Conservation (phyloP, 2,797 vertebrate genomes). For the Pteropus rufus region DNA sequence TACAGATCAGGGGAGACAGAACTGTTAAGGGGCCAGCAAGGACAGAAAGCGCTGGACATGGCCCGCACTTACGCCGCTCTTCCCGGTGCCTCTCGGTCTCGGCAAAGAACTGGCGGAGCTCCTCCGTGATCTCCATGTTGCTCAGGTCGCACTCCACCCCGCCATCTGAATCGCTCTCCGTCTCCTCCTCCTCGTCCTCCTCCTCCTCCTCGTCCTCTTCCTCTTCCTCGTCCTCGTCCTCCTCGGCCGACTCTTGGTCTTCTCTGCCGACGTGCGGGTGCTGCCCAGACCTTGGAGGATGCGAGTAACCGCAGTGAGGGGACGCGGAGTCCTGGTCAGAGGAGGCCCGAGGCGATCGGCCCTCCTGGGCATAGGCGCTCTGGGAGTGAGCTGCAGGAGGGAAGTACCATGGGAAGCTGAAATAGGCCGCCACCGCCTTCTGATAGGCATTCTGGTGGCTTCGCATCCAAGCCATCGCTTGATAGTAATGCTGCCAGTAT, state of each 20-base stretch:
- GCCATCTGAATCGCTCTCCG: slow-evolving; percentile 83
- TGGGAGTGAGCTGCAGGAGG: background rate
- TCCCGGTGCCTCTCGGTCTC: slow-evolving; percentile 92
- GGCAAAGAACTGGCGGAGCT: slow-evolving; percentile 95
- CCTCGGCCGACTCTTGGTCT: background rate
- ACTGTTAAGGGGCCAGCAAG: background rate
- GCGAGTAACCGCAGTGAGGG: fast-evolving
- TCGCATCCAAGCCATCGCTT: slow-evolving; percentile 92
- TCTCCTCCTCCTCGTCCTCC: slow-evolving; percentile 72
- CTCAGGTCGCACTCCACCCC: slow-evolving; percentile 93
- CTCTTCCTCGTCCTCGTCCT: slow-evolving; percentile 60
- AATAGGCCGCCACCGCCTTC: slow-evolving; percentile 85
- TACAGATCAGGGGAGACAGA: background rate
- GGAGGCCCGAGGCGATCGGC: background rate
- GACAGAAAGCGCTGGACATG: background rate
- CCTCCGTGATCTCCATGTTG: slow-evolving; percentile 97
- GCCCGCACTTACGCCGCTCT: slow-evolving; percentile 90
- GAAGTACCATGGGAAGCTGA: slow-evolving; percentile 59
- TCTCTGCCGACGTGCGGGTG: background rate
- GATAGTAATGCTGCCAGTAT: slow-evolving; percentile 94
- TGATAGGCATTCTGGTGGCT: slow-evolving; percentile 89
- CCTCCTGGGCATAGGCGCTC: slow-evolving; percentile 79
- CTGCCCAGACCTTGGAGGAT: background rate
- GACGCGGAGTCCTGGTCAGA: background rate
- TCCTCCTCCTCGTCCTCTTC: slow-evolving; percentile 61